Conservation (phyloP, 2,888 invertebrate genomes). For the Andrena chrysosceles region DNA sequence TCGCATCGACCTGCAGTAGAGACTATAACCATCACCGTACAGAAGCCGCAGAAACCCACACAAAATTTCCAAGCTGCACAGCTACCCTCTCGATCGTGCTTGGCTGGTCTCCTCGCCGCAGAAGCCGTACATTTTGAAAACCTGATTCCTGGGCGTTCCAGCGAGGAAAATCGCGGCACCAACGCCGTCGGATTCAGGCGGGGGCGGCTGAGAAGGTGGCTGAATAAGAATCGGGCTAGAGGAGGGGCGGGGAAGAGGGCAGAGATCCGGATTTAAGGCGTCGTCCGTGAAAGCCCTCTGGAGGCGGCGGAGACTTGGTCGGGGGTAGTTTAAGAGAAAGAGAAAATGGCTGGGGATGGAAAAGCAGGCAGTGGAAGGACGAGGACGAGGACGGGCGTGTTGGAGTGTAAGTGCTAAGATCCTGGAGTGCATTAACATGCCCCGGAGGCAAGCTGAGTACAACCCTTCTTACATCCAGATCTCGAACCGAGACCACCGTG, state of each 20-base stretch:
- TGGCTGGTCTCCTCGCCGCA: not conserved
- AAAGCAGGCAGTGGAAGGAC: slow-evolving; percentile 67
- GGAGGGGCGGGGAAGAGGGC: slow-evolving; percentile 61
- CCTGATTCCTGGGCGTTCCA: slow-evolving; percentile 47
- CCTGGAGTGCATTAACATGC: slow-evolving; percentile 85
- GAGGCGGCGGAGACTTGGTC: slow-evolving; percentile 78
- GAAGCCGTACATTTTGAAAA: slow-evolving; percentile 47
- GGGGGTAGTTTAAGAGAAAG: slow-evolving; percentile 83
- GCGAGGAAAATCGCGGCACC: slow-evolving; percentile 59
- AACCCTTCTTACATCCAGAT: slow-evolving; percentile 85
- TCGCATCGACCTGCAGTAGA: not conserved
- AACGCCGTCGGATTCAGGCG: slow-evolving; percentile 36
- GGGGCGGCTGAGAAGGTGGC: slow-evolving; percentile 52
- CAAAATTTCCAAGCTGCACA: not conserved
- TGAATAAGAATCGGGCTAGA: slow-evolving; percentile 56
- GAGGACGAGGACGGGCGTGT: slow-evolving; percentile 78
- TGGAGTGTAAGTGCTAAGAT: slow-evolving; percentile 85
- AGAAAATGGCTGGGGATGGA: slow-evolving; percentile 82
- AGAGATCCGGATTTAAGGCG: slow-evolving; percentile 84
- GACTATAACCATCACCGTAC: not conserved
- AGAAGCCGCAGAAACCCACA: no score
- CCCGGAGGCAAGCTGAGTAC: slow-evolving; percentile 84
- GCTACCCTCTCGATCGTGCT: not conserved
- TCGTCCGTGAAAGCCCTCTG: slow-evolving; percentile 84
- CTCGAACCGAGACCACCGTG: slow-evolving; percentile 77